These are phyloP conservation scores for Liolophura sinensis DNA, from an alignment of 1,140 invertebrate species.

Conservation along the genomic window DNA sequence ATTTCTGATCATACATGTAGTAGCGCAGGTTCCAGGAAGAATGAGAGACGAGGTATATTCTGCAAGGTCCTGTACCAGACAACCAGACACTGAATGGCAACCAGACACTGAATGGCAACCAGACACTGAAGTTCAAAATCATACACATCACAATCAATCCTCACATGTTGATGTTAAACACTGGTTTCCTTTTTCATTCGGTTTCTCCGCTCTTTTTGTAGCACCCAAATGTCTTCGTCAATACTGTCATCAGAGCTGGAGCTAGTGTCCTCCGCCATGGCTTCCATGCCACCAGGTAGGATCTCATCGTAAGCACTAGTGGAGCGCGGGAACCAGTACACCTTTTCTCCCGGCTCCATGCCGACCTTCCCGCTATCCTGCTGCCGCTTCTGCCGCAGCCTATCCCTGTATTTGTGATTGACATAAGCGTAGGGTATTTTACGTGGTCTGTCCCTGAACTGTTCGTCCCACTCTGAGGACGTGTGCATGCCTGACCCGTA, in stretches of 20 bases:
- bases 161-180: conserved; percentile 26
- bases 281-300: conserved; percentile 29
- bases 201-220: conserved; percentile 34
- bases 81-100: too few species aligned
- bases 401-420: conserved; percentile 48
- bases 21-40: too few species aligned
- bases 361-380: conserved; percentile 34
- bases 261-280: conserved; percentile 36
- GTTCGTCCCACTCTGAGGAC: conserved; percentile 46
- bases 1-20: too few species aligned
- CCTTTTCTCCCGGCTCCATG: conserved; percentile 34
- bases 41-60: too few species aligned
- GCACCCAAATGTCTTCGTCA: conserved; percentile 45
- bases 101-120: too few species aligned
- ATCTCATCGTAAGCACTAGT: conserved; percentile 41
- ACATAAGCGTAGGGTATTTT: conserved; percentile 52
- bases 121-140: too few species aligned
- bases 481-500: conserved; percentile 38
- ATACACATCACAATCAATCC: too few species aligned
- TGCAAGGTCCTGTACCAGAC: too few species aligned
- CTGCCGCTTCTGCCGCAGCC: conserved; percentile 42
- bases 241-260: conserved; percentile 30
- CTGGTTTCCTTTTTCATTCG: conserved; percentile 51
- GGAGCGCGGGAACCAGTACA: conserved; percentile 44
- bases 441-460: conserved; percentile 33